Evolutionary conservation across 2,797 vertebrate species (phyloP).

Genomic region (Fratercula arctica): DNA sequence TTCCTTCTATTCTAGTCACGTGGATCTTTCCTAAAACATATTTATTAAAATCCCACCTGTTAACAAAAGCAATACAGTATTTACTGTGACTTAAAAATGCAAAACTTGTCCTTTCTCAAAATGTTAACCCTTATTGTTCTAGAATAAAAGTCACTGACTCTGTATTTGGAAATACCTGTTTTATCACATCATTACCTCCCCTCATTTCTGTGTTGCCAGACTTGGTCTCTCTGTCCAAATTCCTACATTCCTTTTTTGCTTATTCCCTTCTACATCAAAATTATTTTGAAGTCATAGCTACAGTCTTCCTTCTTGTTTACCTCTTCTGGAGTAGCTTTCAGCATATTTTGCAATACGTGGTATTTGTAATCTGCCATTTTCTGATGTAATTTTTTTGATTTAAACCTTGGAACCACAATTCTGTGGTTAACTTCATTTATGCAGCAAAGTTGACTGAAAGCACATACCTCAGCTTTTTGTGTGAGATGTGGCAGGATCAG

Average conservation of each 20-base stretch:
- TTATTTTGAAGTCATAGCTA: background rate
- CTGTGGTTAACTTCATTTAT: background rate
- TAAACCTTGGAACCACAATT: background rate
- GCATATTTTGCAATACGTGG: fast-evolving
- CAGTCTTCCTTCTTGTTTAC: background rate
- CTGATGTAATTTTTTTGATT: background rate
- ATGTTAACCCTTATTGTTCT: background rate
- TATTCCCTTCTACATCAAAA: background rate
- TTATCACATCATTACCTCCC: background rate
- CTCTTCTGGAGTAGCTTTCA: background rate
- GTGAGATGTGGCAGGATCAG: background rate
- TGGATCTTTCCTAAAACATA: background rate
- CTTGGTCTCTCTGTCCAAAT: background rate
- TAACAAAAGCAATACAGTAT: background rate
- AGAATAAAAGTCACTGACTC: background rate
- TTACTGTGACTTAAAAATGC: background rate
- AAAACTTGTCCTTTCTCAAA: background rate
- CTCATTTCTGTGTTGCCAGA: background rate
- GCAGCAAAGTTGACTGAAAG: background rate
- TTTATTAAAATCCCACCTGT: background rate
- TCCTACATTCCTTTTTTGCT: background rate
- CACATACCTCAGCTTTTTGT: background rate
- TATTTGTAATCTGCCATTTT: background rate
- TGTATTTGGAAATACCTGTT: background rate
- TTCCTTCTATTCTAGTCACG: background rate